A percentile compares a stretch with the other conserved stretches of the same genome.
Conservation (phyloP, 2,888 invertebrate genomes). For the Artemia sinica region DNA sequence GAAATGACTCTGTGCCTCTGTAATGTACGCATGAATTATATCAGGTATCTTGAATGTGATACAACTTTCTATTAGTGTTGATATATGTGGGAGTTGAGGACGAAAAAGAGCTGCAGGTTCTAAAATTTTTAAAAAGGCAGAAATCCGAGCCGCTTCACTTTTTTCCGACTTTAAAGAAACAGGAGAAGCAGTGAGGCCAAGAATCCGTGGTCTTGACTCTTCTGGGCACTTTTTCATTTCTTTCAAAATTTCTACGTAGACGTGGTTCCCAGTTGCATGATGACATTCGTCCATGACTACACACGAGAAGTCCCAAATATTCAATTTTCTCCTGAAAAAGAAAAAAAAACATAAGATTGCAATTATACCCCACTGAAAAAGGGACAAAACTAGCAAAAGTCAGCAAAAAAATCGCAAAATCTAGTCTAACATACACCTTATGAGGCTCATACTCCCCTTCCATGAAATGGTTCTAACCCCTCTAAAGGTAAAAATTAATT, state of each 20-base stretch:
- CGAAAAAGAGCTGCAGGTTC: neutral
- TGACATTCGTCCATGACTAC: constrained; percentile 17
- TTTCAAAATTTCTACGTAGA: constrained; percentile 3
- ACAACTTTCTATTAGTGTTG: neutral
- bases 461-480: too few relatives aligned
- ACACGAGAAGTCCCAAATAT: neutral
- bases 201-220: neutral
- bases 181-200: constrained; percentile 15
- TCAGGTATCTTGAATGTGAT: neutral
- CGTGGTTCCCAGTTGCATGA: constrained; percentile 15
- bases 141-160: neutral
- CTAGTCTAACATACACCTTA: too few relatives aligned
- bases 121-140: neutral
- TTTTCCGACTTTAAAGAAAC: neutral
- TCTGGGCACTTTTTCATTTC: neutral
- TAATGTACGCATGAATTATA: neutral
- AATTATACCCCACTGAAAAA: too few relatives aligned
- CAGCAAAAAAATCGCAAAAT: too few relatives aligned
- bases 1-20: neutral
- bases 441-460: too few relatives aligned
- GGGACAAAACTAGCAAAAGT: too few relatives aligned
- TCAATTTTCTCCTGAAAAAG: constrained; percentile 12
- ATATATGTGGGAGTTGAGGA: constrained; percentile 8
- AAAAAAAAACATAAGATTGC: neutral
- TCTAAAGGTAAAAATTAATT: too few relatives aligned